Conservation (phyloP, 2,113 vertebrate species). For the Synodontis membranacea region DNA sequence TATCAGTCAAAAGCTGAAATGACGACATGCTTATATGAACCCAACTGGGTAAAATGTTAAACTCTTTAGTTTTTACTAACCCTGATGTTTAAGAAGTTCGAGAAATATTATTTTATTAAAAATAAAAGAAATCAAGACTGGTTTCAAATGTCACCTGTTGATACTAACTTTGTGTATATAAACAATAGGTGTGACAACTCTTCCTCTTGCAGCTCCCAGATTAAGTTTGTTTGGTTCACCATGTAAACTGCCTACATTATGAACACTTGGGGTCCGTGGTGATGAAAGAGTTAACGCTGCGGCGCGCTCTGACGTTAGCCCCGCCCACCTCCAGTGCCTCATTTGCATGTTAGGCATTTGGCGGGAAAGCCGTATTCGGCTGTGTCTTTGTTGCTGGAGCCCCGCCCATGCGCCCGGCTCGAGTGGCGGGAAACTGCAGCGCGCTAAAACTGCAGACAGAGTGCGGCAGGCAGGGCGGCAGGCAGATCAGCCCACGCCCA, state of each 20-base stretch:
- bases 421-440: conserved; percentile 60
- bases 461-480: conserved; percentile 32
- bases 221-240: not conserved
- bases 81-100: not conserved
- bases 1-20: not conserved
- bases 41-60: not conserved
- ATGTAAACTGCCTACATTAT: not conserved
- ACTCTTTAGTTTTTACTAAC: not conserved
- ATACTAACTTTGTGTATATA: not conserved
- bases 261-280: not conserved
- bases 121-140: not conserved
- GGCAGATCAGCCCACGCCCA: conserved; percentile 42
- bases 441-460: conserved; percentile 31
- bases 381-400: conserved; percentile 44
- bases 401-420: conserved; percentile 40
- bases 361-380: conserved; percentile 45
- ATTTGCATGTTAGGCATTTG: conserved; percentile 53
- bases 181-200: not conserved
- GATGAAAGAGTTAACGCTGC: conserved; percentile 46
- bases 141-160: not conserved
- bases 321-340: conserved; percentile 18
- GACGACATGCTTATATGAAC: no score
- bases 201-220: not conserved
- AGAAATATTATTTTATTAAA: not conserved
- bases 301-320: not conserved